A percentile compares a stretch with the other conserved stretches of the same genome.
Evolutionary conservation across 2,888 invertebrate genomes (phyloP).

Genomic region (Dicranocentrus wangi): DNA sequence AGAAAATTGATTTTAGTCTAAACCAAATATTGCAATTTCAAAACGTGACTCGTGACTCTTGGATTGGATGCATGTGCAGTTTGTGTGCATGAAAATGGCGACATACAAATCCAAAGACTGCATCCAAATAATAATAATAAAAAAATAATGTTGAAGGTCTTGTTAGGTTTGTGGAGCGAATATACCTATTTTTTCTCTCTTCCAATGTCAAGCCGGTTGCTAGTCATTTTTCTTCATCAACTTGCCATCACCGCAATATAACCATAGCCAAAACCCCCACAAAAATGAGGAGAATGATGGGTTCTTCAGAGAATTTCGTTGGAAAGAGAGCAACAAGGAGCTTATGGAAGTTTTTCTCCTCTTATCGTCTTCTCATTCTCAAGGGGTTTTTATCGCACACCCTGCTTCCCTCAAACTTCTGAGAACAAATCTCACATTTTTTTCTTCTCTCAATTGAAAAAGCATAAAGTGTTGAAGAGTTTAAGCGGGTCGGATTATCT

Average conservation of each 20-base stretch:
- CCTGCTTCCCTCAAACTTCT: background rate
- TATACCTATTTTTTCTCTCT: background rate
- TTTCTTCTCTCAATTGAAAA: no score
- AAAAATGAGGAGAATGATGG: background rate
- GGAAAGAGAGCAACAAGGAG: background rate
- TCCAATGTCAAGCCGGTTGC: constrained; percentile 25
- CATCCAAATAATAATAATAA: no score
- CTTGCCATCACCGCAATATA: no score
- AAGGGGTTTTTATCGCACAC: constrained; percentile 3
- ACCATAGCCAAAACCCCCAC: no score
- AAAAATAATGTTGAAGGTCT: no score
- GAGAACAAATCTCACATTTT: background rate
- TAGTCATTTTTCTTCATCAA: constrained; percentile 59
- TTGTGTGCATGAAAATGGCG: no score
- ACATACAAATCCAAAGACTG: no score
- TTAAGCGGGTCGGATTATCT: background rate
- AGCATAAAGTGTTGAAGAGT: background rate
- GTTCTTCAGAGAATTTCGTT: constrained; percentile 11
- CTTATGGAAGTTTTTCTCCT: background rate
- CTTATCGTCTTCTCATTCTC: constrained; percentile 17
- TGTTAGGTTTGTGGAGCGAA: no score
- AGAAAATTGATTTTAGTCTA: no score
- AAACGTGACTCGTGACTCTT: no score
- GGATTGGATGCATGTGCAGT: no score
- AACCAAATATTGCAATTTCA: no score